These are phyloP conservation scores for Lagorchestes hirsutus DNA, from an alignment of 2,797 vertebrate genomes.

Conservation along the genomic window DNA sequence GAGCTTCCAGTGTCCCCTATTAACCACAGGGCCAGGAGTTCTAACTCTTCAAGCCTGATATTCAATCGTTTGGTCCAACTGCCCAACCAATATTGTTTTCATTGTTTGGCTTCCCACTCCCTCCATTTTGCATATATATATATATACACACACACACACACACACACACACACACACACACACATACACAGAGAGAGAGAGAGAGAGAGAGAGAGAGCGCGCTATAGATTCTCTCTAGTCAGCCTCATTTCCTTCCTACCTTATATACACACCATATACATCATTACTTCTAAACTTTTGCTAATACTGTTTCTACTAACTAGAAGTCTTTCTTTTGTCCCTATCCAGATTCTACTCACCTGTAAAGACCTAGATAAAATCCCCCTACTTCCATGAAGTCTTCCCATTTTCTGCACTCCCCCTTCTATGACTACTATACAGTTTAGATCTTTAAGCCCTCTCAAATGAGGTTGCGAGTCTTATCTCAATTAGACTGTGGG, in stretches of 20 bases:
- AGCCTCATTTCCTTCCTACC: background rate
- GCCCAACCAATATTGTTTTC: background rate
- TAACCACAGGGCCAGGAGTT: background rate
- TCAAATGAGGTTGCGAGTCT: background rate
- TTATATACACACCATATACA: background rate
- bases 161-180: no score
- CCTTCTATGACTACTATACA: background rate
- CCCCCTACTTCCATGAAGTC: background rate
- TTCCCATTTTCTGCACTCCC: background rate
- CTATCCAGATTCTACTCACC: background rate
- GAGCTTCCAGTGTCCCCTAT: background rate
- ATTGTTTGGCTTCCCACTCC: background rate
- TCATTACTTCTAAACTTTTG: background rate
- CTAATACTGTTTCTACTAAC: background rate
- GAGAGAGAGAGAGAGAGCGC: no score
- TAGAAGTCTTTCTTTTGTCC: background rate
- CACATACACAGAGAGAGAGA: no score
- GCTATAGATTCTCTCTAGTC: background rate
- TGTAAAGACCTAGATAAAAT: background rate
- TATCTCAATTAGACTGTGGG: background rate
- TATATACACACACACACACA: no score
- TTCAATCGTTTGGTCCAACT: background rate
- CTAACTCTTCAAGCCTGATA: background rate
- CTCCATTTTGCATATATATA: background rate
- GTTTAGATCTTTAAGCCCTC: background rate